A percentile compares a stretch with the other conserved stretches of the same genome.
Conservation (phyloP, 2,113 vertebrate species). For the Pungitius pungitius region DNA sequence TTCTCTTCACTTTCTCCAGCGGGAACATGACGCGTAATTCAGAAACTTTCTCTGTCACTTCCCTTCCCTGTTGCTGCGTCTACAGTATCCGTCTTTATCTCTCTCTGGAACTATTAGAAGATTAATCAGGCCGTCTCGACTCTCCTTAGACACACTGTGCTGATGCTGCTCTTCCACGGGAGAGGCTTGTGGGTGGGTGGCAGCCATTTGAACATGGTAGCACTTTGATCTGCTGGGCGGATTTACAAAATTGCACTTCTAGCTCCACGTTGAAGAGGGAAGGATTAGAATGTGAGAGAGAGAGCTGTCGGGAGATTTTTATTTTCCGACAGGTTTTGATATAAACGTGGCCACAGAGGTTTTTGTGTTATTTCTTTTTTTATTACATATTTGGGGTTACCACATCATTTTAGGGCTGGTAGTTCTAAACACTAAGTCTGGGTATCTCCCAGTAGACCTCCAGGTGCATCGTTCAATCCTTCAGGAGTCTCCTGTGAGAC, state of each 20-base stretch:
- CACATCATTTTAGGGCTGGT: constrained; percentile 9
- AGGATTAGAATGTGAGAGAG: constrained; percentile 40
- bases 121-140: constrained; percentile 70
- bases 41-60: constrained; percentile 31
- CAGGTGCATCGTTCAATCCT: constrained; percentile 14
- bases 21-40: constrained; percentile 10
- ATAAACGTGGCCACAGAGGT: background rate
- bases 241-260: constrained; percentile 74
- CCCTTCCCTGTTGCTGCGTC: constrained; percentile 22
- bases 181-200: constrained; percentile 70
- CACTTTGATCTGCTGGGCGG: constrained; percentile 73
- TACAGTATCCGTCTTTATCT: constrained; percentile 56
- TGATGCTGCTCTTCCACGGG: constrained; percentile 63
- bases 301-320: constrained; percentile 32
- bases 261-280: constrained; percentile 48
- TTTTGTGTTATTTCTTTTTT: background rate
- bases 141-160: constrained; percentile 49
- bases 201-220: constrained; percentile 74
- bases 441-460: constrained; percentile 9
- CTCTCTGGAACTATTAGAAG: constrained; percentile 63
- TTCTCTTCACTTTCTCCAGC: constrained; percentile 25
- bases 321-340: constrained; percentile 20
- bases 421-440: background rate
- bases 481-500: constrained; percentile 26
- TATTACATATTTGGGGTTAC: background rate